These are phyloP conservation scores for Isoperla grammatica DNA, from an alignment of 2,888 invertebrate genomes.

Conservation along the genomic window DNA sequence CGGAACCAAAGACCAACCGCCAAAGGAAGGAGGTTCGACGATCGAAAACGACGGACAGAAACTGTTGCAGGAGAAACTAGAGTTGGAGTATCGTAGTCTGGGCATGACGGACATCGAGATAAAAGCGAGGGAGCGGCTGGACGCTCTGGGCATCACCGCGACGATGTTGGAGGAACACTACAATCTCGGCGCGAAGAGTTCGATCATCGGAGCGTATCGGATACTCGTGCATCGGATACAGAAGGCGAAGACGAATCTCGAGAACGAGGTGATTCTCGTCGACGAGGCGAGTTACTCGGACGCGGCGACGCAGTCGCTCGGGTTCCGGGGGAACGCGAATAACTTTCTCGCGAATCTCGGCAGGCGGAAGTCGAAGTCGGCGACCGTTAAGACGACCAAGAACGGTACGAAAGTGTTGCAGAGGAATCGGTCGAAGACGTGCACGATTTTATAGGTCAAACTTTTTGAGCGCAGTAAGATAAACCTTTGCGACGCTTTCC, in stretches of 20 bases:
- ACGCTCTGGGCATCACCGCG: constrained; percentile 54
- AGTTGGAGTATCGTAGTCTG: constrained; percentile 1
- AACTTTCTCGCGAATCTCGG: neutral
- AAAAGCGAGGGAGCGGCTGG: constrained; percentile 48
- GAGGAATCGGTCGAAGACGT: constrained; percentile 8
- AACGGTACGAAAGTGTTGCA: constrained; percentile 2
- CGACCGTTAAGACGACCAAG: constrained; percentile 3
- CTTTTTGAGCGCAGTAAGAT: too few relatives aligned
- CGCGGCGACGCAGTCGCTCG: neutral
- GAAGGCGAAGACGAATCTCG: neutral
- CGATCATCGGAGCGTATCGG: constrained; percentile 64
- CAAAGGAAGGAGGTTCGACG: too few relatives aligned
- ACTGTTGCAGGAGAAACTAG: neutral
- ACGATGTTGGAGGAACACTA: constrained; percentile 52
- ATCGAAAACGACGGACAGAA: too few relatives aligned
- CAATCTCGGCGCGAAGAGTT: constrained; percentile 55
- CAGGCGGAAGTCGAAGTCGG: constrained; percentile 14
- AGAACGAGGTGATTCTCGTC: neutral
- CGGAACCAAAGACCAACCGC: too few relatives aligned
- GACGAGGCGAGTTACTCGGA: neutral
- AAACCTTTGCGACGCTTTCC: too few relatives aligned
- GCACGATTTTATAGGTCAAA: neutral
- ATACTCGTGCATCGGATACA: constrained; percentile 54
- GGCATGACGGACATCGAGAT: constrained; percentile 41
- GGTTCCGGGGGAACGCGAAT: too few relatives aligned